A percentile compares a stretch with the other conserved stretches of the same genome.
Conservation (phyloP, 2,888 invertebrate genomes). For the Nebria brevicollis region DNA sequence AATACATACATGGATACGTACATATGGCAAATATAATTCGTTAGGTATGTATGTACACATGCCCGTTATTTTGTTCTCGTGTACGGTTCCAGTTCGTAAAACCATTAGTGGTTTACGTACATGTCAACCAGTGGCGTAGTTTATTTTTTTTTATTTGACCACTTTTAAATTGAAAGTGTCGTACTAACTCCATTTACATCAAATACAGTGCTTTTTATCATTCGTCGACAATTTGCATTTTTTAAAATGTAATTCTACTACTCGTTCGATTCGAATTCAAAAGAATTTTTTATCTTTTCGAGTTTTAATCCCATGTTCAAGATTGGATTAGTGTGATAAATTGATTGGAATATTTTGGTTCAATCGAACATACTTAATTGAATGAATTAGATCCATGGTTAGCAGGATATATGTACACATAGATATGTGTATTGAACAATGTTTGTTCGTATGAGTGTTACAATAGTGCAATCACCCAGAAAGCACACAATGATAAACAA, state of each 20-base stretch:
- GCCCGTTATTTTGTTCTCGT: constrained; percentile 8
- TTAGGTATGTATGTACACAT: constrained; percentile 1
- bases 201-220: not conserved
- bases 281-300: too few relatives aligned
- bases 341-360: too few relatives aligned
- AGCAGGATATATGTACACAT: too few relatives aligned
- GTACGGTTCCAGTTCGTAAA: constrained; percentile 12
- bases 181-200: not conserved
- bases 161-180: not conserved
- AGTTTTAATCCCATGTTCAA: too few relatives aligned
- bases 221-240: not conserved
- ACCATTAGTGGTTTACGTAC: constrained; percentile 5
- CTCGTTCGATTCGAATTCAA: too few relatives aligned
- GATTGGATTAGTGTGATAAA: too few relatives aligned
- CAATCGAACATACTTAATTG: too few relatives aligned
- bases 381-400: too few relatives aligned
- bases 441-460: too few relatives aligned
- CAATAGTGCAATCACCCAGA: not conserved
- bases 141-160: constrained; percentile 9
- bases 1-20: not conserved
- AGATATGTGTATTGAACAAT: too few relatives aligned
- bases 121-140: not conserved
- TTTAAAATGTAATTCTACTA: too few relatives aligned
- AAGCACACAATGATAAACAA: not conserved
- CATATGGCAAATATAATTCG: not conserved